These are phyloP conservation scores for Macrosoma leucophasiata DNA, from an alignment of 2,888 invertebrate genomes.

Conservation along the genomic window DNA sequence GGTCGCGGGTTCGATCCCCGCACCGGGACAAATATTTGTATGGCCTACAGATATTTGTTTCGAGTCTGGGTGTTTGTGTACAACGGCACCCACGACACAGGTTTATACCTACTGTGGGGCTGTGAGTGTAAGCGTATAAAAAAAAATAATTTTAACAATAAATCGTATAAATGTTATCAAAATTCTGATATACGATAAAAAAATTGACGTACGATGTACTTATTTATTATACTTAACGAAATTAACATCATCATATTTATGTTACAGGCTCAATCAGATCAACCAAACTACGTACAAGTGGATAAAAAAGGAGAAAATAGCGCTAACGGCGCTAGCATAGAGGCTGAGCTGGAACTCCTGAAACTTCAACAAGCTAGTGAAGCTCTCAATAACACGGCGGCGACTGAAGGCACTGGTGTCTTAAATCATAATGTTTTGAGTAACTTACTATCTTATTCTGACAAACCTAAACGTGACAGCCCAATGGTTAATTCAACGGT, in stretches of 20 bases:
- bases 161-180: too few relatives aligned
- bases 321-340: constrained; percentile 47
- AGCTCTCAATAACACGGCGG: constrained; percentile 34
- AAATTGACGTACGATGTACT: too few relatives aligned
- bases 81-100: too few relatives aligned
- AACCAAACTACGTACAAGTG: constrained; percentile 42
- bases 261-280: constrained; percentile 53
- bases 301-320: constrained; percentile 56
- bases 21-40: too few relatives aligned
- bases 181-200: too few relatives aligned
- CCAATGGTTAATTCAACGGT: constrained; percentile 43
- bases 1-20: too few relatives aligned
- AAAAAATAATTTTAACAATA: too few relatives aligned
- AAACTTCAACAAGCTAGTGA: constrained; percentile 54
- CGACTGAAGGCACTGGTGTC: constrained; percentile 36
- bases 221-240: too few relatives aligned
- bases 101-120: too few relatives aligned
- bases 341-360: constrained; percentile 62
- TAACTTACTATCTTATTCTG: constrained; percentile 44
- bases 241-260: constrained; percentile 18
- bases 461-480: constrained; percentile 68
- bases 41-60: too few relatives aligned
- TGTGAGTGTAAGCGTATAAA: too few relatives aligned
- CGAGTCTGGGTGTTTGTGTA: too few relatives aligned
- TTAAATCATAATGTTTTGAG: constrained; percentile 49